These are phyloP conservation scores for Drosophila pseudoananassae DNA, from an alignment of 1,140 invertebrate species.

Conservation along the genomic window DNA sequence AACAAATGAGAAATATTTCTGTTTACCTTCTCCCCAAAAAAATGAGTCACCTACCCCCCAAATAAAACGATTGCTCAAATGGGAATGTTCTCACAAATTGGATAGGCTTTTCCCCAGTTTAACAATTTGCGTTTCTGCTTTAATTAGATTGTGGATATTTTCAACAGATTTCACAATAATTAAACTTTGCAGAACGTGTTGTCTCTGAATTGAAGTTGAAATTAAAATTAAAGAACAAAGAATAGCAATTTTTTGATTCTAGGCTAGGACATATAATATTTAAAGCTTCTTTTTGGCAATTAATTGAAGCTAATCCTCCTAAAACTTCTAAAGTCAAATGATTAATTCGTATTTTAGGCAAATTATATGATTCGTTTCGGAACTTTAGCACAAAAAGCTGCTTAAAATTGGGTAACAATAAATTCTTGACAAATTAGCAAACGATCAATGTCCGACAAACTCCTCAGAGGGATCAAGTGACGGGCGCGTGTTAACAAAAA, in stretches of 20 bases:
- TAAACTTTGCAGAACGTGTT: constrained; percentile 11
- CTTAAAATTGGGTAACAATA: constrained; percentile 14
- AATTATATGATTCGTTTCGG: constrained; percentile 1
- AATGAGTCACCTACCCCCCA: constrained; percentile 22
- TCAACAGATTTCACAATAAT: constrained; percentile 5
- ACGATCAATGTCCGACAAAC: constrained; percentile 12
- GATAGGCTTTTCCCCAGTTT: neutral
- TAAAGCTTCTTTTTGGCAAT: neutral
- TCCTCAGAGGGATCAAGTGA: constrained; percentile 8
- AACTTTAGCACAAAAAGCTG: constrained; percentile 7
- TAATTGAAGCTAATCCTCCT: neutral
- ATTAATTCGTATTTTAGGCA: constrained; percentile 26
- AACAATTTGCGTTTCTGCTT: neutral
- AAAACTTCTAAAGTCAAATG: neutral
- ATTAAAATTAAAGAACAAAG: too few relatives aligned
- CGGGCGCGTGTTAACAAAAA: constrained; percentile 6
- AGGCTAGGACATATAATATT: too few relatives aligned
- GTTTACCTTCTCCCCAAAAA: constrained; percentile 11
- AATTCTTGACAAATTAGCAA: constrained; percentile 22
- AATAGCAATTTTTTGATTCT: too few relatives aligned
- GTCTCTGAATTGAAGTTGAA: neutral
- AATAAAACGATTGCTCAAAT: constrained; percentile 19
- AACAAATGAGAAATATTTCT: neutral
- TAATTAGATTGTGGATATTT: constrained; percentile 12
- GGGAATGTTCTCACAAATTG: constrained; percentile 3